A percentile compares a stretch with the other conserved stretches of the same genome.
Evolutionary conservation across 2,113 vertebrate genomes (phyloP).

Genomic region (Burhinus bistriatus): DNA sequence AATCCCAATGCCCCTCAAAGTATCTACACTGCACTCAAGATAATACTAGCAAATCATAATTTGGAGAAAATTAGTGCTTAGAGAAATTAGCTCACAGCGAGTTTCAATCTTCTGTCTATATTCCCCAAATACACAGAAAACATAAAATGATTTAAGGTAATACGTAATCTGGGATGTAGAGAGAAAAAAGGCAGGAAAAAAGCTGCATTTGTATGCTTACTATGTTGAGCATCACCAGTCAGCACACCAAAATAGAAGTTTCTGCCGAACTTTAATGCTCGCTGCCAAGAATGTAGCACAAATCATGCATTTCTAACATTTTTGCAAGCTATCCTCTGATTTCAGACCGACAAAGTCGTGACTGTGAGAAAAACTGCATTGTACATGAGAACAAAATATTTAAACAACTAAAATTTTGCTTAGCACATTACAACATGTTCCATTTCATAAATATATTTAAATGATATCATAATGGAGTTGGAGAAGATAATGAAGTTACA

Average conservation of each 20-base stretch:
- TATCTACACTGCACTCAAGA: not conserved
- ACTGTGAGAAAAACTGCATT: conserved; percentile 15
- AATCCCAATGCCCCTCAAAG: not conserved
- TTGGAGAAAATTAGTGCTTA: not conserved
- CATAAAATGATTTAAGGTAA: not conserved
- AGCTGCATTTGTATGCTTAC: not conserved
- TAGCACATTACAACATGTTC: conserved; percentile 15
- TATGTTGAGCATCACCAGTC: conserved; percentile 22
- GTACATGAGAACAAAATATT: conserved; percentile 42
- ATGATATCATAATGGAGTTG: not conserved
- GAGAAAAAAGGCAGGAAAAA: not conserved
- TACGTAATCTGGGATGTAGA: not conserved
- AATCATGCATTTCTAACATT: conserved; percentile 23
- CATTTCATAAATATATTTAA: conserved; percentile 41
- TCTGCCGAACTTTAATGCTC: conserved; percentile 12
- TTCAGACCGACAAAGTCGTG: conserved; percentile 19
- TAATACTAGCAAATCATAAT: not conserved
- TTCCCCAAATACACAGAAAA: not conserved
- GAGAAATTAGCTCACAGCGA: not conserved
- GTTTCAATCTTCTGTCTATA: not conserved
- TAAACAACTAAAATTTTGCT: conserved; percentile 41
- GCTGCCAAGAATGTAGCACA: not conserved
- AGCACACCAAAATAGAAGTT: not conserved
- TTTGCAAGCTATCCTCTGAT: conserved; percentile 50
- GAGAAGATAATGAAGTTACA: conserved; percentile 32